Conservation (phyloP, 1,140 invertebrate genomes). For the Neodiprion lecontei region DNA sequence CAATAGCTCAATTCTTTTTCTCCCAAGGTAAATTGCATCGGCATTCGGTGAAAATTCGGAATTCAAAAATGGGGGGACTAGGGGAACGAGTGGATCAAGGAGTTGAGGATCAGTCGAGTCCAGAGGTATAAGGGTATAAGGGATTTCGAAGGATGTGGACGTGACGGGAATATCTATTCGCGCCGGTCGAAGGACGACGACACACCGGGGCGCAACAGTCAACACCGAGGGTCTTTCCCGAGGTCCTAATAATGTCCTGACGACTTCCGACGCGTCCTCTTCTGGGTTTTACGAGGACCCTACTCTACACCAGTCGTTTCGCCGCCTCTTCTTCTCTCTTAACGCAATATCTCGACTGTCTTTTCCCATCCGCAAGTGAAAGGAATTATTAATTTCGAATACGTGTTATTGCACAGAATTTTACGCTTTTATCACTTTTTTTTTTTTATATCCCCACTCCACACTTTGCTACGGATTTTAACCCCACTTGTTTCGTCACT, state of each 20-base stretch:
- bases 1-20: no score
- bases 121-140: neutral
- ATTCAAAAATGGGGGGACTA: no score
- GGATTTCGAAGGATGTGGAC: slow-evolving; percentile 28
- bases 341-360: neutral
- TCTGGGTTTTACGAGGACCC: neutral
- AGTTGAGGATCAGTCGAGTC: no score
- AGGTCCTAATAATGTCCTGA: slow-evolving; percentile 7
- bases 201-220: slow-evolving; percentile 1
- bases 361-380: neutral
- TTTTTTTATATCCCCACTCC: neutral
- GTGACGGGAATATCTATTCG: slow-evolving; percentile 1
- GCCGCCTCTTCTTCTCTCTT: neutral
- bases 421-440: neutral
- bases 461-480: neutral
- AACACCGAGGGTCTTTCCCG: neutral
- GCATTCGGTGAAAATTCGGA: no score
- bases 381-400: neutral
- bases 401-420: neutral
- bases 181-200: slow-evolving; percentile 23
- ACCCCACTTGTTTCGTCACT: no score
- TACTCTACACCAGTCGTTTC: neutral
- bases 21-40: no score
- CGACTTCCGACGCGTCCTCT: neutral
- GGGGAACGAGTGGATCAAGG: no score